Evolutionary conservation across 2,888 invertebrate species (phyloP), one percentile per base, ranked within the genome.

Genomic region (Cheilosia vulpina): DNA sequence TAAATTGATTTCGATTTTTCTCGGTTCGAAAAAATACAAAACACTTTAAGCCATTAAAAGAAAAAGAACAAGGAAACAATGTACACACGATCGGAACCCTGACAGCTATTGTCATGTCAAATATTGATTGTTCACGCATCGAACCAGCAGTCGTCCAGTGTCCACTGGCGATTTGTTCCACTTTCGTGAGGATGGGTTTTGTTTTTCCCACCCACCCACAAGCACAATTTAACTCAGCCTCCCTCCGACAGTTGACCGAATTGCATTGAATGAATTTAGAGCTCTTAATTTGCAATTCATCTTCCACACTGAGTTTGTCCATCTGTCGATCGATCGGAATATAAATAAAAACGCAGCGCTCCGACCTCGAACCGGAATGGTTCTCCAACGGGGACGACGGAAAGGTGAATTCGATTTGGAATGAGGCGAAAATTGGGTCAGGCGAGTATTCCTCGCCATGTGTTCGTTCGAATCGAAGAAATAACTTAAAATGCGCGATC

Each of bases 241-340:
- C 52, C 47, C 11, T 68, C 17, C 45, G 53, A 71, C 52, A 81
- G 58, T 76, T 81, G 81, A 63, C 76, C 63, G 76, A 81, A 13
- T 38, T 38, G 38, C 1, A 13, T 2, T 38, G 38, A 38, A 38
- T 38, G 38, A 47, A 81, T 71, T 76, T 52, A 69, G 62, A 52
- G 15, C 19, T 52, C 57, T 57, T 47, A 38, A 76, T 65, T 81
- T 58, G 76, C 63, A 65, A 76, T 57, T 53, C 81, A 63, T 81
- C 45, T 80, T 34, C 52, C 53, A 55, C 80, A 24, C 15, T 15
- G 57, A 27, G 57, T 58, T 47, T 65, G 57, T 76, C 34, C 76
- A 76, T 76, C 76, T 76, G 76, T 69, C 80, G 41, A 66, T 63
- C 71, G 63, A 78, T 50, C 13, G 50, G 34, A 69, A 52, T 24